Evolutionary conservation across 2,113 vertebrate genomes (phyloP).

Genomic region (Lophochroa leadbeateri): DNA sequence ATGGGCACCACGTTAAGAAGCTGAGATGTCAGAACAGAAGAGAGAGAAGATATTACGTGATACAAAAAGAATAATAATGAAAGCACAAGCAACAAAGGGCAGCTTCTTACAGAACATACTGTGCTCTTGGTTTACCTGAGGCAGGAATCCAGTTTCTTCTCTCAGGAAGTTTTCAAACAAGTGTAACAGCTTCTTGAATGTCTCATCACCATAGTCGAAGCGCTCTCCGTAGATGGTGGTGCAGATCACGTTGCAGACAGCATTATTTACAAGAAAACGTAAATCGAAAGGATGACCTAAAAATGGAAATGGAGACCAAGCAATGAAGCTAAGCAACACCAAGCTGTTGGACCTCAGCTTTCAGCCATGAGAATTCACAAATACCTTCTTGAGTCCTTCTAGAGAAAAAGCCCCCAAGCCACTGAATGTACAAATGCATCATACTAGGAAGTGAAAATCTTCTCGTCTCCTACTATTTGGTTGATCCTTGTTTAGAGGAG

Average conservation of each 20-base stretch:
- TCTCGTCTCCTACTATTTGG: neutral
- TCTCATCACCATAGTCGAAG: constrained; percentile 61
- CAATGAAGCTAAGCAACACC: neutral
- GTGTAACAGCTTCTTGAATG: constrained; percentile 26
- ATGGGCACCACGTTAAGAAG: constrained; percentile 22
- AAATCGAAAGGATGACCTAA: constrained; percentile 66
- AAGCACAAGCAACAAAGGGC: neutral
- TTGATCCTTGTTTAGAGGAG: neutral
- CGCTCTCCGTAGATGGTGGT: constrained; percentile 47
- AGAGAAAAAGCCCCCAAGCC: neutral
- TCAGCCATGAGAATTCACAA: neutral
- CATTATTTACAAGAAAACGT: neutral
- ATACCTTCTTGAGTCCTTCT: neutral
- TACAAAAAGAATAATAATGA: neutral
- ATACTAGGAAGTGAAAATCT: neutral
- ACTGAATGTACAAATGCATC: neutral
- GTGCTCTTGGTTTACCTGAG: constrained; percentile 28
- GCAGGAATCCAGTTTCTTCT: neutral
- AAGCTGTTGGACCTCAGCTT: neutral
- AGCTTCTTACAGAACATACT: neutral
- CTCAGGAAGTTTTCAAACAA: neutral
- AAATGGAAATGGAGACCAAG: neutral
- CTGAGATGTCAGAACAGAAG: constrained; percentile 33
- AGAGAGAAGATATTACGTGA: neutral
- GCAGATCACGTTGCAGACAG: constrained; percentile 68